A percentile compares a stretch with the other conserved stretches of the same genome.
These are phyloP conservation scores for Brassicogethes aeneus DNA, from an alignment of 2,888 invertebrate species.

Conservation along the genomic window DNA sequence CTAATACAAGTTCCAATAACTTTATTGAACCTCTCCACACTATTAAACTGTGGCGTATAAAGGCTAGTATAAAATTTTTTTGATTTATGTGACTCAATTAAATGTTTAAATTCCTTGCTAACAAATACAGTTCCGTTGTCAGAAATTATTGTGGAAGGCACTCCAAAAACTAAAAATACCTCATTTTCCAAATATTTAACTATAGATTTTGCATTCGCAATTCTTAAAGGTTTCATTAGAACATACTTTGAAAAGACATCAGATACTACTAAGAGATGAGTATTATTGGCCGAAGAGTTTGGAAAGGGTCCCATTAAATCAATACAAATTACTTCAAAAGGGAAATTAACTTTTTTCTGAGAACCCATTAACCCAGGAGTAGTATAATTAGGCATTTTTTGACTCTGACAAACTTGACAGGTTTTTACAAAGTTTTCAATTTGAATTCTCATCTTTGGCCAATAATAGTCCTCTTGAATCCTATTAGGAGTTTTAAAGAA, in stretches of 20 bases:
- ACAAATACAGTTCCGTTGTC: constrained; percentile 10
- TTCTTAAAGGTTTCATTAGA: constrained; percentile 5
- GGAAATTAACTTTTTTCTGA: constrained; percentile 4
- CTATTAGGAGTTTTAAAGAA: constrained; percentile 5
- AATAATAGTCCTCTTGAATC: constrained; percentile 2
- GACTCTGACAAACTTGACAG: constrained; percentile 7
- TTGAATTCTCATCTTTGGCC: constrained; percentile 4
- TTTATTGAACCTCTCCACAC: constrained; percentile 7
- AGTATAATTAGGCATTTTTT: constrained; percentile 1
- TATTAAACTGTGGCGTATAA: constrained; percentile 7
- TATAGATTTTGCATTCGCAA: constrained; percentile 3
- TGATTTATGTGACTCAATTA: too few species aligned
- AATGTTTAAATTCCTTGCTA: constrained; percentile 5
- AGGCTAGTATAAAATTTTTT: too few species aligned
- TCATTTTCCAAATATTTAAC: constrained; percentile 9
- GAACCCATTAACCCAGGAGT: constrained; percentile 2
- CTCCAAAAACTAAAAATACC: constrained; percentile 10
- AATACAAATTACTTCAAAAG: constrained; percentile 4
- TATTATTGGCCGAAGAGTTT: background rate
- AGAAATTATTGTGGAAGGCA: constrained; percentile 7
- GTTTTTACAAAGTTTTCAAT: background rate
- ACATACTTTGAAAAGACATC: constrained; percentile 7
- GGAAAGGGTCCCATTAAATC: constrained; percentile 5
- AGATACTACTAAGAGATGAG: constrained; percentile 2
- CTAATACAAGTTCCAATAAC: constrained; percentile 6